Evolutionary conservation across 1,140 invertebrate genomes (phyloP), one percentile per base, ranked within the genome.

Genomic region (Drosophila subpulchrella): DNA sequence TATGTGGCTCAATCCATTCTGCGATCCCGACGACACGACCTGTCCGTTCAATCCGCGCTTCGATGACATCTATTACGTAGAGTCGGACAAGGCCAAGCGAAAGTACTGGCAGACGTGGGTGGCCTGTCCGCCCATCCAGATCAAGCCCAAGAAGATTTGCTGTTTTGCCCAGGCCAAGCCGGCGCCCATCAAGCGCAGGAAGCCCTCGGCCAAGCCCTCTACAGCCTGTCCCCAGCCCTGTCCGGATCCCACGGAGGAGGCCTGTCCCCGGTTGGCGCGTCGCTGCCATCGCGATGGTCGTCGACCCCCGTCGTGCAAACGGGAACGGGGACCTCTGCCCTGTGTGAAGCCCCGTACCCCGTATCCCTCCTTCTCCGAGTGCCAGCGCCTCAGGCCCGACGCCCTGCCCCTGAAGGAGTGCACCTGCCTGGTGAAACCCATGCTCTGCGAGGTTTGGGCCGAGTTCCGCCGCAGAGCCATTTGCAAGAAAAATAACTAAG

Each of bases 81-180:
- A 91, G 30, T 91, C 90, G 2, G 90, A 91, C 42, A 91, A 91
- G 55, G 76, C 82, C 2, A 79, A 77, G 7, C 75, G 90, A 11
- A 75, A 75, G 34, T 91, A 91, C 50, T 89, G 84, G 78, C 90
- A 91, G 20, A 91, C 90, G n/a, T 91, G 90, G 90, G 81, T 84
- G 6, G 67, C 84, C 13, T 91, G 90, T 39, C 90, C 90, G 0
- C 73, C 83, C 0, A 1, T 88, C 12, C 8, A 70, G 34, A 74
- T 81, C 8, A 89, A 84, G 48, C 65, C 65, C 2, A 88, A 81
- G 57, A 82, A 85, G 34, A 74, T 90, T 6, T 91, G 90, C n/a
- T 84, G 85, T 32, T 75, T 56, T 8, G 71, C 62, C 6, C 46
- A 65, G 1, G 30, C 59, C 0, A 50, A 67, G 41, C 47, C 42